Evolutionary conservation across 2,888 invertebrate genomes (phyloP), one percentile per base, ranked within the genome.

Genomic region (Glyphotaelius pellucidus): DNA sequence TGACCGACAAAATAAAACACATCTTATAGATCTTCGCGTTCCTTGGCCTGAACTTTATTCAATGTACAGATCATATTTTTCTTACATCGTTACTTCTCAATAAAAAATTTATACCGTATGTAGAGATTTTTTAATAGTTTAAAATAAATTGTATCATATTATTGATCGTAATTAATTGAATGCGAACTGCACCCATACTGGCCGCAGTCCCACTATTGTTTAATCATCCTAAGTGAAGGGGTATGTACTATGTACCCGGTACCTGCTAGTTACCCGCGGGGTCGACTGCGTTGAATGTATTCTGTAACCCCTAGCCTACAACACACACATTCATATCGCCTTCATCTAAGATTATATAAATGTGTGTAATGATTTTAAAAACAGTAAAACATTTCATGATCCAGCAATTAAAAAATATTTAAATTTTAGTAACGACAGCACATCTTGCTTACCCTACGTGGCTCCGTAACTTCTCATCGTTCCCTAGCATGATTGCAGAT

Each of bases 181-280:
- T 25, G 25, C 67, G 67, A 67, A 25, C 67, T 67, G 67, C 67
- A 25, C 67, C 67, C 67, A 11, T 9, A n/a, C 67, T 7, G 67
- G n/a, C 9, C 67, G 25, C 67, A 67, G 67, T n/a, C 67, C 25
- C 67, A 67, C 67, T 31, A 52, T 79, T 80, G 30, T 89, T 89
- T 89, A 89, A 89, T 89, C 79, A 89, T 79, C 88, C 88, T 89
- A 89, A 89, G 88, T 89, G 88, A 67, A 67, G 25, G 67, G 67
- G 25, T 67, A 67, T 25, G 7, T 89, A 52, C 15, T 67, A 67
- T 25, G 7, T 89, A 52, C 15, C 30, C 19, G 19, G 42, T 47
- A 87, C 87, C 47, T 11, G 88, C 79, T 42, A 35, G 14, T 19
- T 35, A 25, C 88, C n/a, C 79, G 88, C 38, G 42, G 38, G 35